A percentile compares a stretch with the other conserved stretches of the same genome.
These are phyloP conservation scores for Candoia aspera DNA, from an alignment of 2,113 vertebrate genomes.

Conservation along the genomic window DNA sequence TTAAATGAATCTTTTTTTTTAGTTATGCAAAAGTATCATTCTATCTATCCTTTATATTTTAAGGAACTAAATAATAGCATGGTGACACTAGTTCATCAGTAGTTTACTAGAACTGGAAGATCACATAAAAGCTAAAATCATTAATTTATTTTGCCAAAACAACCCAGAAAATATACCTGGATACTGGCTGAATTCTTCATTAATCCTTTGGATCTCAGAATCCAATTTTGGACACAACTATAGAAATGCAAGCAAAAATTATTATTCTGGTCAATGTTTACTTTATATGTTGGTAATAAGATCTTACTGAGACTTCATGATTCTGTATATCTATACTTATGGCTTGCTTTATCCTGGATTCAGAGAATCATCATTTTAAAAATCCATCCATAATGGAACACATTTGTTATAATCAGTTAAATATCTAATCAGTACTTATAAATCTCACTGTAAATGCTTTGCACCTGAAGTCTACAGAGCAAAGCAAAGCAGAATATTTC, in stretches of 20 bases:
- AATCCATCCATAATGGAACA: neutral
- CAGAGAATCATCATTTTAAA: neutral
- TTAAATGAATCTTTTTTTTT: neutral
- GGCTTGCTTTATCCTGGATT: neutral
- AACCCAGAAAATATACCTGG: slow-evolving; percentile 53
- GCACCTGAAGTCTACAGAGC: neutral
- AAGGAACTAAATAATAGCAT: neutral
- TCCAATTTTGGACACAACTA: slow-evolving; percentile 73
- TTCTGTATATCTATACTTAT: neutral
- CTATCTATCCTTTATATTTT: neutral
- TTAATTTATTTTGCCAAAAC: neutral
- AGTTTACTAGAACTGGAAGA: neutral
- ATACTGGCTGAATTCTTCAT: slow-evolving; percentile 54
- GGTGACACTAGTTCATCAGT: neutral
- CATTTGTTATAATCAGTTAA: neutral
- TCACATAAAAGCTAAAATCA: neutral
- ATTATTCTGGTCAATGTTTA: neutral
- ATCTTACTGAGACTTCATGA: neutral
- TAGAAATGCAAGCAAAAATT: slow-evolving; percentile 35
- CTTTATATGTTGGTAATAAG: neutral
- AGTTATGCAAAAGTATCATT: neutral
- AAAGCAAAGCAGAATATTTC: neutral
- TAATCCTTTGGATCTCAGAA: slow-evolving; percentile 58
- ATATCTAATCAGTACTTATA: neutral
- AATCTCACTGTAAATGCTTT: neutral